Base-by-base conservation (phyloP, 2,113 vertebrate genomes). In the Muntiacus reevesi region DNA sequence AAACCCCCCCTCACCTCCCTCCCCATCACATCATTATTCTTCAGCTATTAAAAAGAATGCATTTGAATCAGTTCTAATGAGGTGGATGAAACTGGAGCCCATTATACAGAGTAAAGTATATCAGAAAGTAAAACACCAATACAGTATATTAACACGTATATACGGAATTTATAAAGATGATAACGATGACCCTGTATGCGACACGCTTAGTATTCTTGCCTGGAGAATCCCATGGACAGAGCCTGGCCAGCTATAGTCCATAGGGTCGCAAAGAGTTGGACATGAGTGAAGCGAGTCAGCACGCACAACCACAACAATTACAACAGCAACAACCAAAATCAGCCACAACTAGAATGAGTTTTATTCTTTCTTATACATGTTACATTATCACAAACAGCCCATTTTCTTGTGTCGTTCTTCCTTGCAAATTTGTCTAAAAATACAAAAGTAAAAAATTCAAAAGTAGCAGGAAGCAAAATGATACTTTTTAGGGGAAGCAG, bases 301-400 rank as follows among this genome's bases (percentile, higher is more conserved):
- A 71, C 0, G 5, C n/a, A 71, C 1, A 76, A 43, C 27, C 2
- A 47, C 3, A 57, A 33, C 2, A 30, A 55, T 12, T 33, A 50
- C 14, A 59, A 21, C 1, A 82, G 11, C 7, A 92, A 62, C 1
- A 52, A 47, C 11, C 1, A 30, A 74, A 89, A 76, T 52, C 54
- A 76, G 52, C 40, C n/a, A 25, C 13, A 45, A 28, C 12, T 76
- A 52, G 52, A 85, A 47, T 71, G 6, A 25, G 30, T 74, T 55
- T 71, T 6, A 59, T 95, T 62, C 50, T 55, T 33, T 57, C 36
- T 47, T 76, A 81, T 6, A 19, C 30, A 25, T 45, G 79, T 59
- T 71, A 55, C 33, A 23, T 25, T 4, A 8, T 30, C 7, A 57
- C 14, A 55, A 9, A 4, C 43, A 59, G 12, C 3, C 17, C 78